Evolutionary conservation across 2,113 vertebrate genomes (phyloP), one percentile per base, ranked within the genome.

Genomic region (Corvus hawaiiensis): DNA sequence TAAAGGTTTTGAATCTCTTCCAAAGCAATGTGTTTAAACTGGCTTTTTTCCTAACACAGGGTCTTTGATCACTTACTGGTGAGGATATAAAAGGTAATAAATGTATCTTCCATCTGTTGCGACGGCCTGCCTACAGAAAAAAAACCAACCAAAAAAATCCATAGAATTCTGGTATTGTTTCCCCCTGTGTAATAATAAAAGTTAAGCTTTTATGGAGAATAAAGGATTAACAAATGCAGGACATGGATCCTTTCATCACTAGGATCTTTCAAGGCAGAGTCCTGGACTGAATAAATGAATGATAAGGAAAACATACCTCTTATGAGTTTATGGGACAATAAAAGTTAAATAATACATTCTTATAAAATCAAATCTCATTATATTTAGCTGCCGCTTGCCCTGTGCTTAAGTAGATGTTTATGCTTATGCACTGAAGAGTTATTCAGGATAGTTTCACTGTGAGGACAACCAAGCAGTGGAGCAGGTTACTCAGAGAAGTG

Each of bases 41-140:
- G n/a, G 84, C 13, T 68, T 56, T 61, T 87, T 92, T 84, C 69
- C 44, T 49, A 85, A 76, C 13, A 4, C 20, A 55, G 52, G 33
- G 32, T 39, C 87, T 87, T 78, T 55, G 27, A 75, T 84, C 78
- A 78, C 12, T 56, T 61, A 23, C 23, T 82, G 21, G 27, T 6
- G 6, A 82, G n/a, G 23, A 74, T 75, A 91, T 37, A 55, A 16
- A 78, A 76, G 37, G 11, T 52, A 89, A 84, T 64, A 90, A 92
- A 92, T 32, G 4, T 59, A 59, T 58, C 56, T 90, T 75, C 76
- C 76, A 86, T 86, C 41, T 92, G 68, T 55, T 86, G 17, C 56
- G 81, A 54, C 55, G 0, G 3, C 35, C 62, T 90, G 75, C 24
- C 22, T 72, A 37, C 23, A 0, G 0, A 41, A 41, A 41, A 41